Base-by-base conservation (phyloP, 1,140 invertebrate genomes). In the Bombus impatiens region DNA sequence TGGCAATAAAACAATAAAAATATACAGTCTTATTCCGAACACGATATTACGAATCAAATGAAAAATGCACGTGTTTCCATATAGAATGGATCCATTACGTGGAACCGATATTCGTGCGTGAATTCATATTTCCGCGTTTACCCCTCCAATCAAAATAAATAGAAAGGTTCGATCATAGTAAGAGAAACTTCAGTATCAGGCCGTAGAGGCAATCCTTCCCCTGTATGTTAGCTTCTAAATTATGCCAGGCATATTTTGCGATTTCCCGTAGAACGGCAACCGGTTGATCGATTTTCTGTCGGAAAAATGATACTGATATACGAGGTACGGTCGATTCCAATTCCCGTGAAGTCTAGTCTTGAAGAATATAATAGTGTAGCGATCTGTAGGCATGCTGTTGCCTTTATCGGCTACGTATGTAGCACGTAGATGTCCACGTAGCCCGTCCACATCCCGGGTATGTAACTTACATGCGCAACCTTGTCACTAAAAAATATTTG, bases 221-320 rank as follows among this genome's bases (percentile, higher is more conserved):
- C 74, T 53, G 72, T 79, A 65, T 32, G 65, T 70, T 67, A 53
- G 77, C 57, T 68, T 74, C 59, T 90, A 88, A 90, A 91, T 91
- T 91, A 90, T 91, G 88, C 84, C 74, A 37, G 81, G 70, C 78
- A 76, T 91, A 91, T 88, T 91, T 82, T 76, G 68, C 89, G 82
- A 88, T 90, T 82, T 90, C 84, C 87, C 78, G 78, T 70, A 18
- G 44, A 44, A 78, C 71, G 70, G 57, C n/a, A 71, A 67, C 53
- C 72, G 72, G 59, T 32, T 47, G 87, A 91, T 91, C 90, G 90
- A 91, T 90, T 90, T 91, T 78, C 87, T 87, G 90, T 91, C 90
- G 78, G 78, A 80, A 82, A 91, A 90, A 90, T 91, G 82, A 91
- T 90, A 90, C 85, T 87, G 90, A 90, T 91, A 88, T 88, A 91